Conservation (phyloP, 2,113 vertebrate genomes). For the Ochotona princeps region DNA sequence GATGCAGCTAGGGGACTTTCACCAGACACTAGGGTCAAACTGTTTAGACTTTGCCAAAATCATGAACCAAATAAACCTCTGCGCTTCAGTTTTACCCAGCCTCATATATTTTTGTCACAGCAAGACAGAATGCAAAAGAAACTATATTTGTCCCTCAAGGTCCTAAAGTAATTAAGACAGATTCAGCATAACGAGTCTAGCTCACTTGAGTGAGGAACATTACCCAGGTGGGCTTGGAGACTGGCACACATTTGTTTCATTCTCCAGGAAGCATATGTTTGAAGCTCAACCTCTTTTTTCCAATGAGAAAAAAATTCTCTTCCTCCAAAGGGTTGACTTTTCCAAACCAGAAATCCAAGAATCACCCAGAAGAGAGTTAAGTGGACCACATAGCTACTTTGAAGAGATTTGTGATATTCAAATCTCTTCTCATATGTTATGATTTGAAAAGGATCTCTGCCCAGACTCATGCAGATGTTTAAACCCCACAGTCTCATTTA, state of each 20-base stretch:
- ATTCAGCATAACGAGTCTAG: neutral
- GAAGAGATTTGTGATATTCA: conserved; percentile 19
- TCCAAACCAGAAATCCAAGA: neutral
- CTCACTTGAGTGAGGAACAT: neutral
- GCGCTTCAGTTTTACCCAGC: too few relatives aligned
- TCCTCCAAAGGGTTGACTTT: neutral
- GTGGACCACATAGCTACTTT: neutral
- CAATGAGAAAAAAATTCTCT: neutral
- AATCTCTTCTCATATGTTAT: neutral
- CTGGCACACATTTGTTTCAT: neutral
- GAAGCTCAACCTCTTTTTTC: neutral
- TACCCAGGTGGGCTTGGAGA: neutral
- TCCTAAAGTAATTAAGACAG: neutral
- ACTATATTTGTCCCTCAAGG: neutral
- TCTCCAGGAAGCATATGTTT: neutral
- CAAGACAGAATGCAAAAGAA: too few relatives aligned
- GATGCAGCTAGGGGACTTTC: too few relatives aligned
- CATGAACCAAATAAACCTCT: too few relatives aligned
- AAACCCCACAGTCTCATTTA: too few relatives aligned
- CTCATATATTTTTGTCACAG: too few relatives aligned
- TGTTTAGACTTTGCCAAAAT: too few relatives aligned
- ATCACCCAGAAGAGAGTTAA: neutral
- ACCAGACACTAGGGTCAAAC: too few relatives aligned
- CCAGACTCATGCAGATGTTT: too few relatives aligned
- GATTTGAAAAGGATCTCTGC: too few relatives aligned